Evolutionary conservation across 1,140 invertebrate genomes (phyloP).

Genomic region (Gryllus bimaculatus): DNA sequence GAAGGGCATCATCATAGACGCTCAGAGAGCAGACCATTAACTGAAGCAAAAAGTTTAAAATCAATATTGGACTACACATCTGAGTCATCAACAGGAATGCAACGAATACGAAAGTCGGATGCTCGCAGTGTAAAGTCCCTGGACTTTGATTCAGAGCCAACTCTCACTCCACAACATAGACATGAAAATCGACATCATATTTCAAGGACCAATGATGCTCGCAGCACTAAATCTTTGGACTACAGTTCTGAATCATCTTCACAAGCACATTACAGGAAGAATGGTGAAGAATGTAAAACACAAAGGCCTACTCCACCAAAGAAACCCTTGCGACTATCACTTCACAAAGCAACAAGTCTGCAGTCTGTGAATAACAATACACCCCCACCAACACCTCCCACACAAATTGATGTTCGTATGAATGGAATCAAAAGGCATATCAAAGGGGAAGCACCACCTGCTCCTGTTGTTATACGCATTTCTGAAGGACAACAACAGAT

Average conservation of each 20-base stretch:
- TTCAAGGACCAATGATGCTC: conserved; percentile 1
- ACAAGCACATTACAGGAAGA: not conserved
- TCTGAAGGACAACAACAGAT: conserved; percentile 9
- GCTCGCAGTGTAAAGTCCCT: conserved; percentile 51
- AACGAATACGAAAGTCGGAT: conserved; percentile 34
- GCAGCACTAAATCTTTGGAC: conserved; percentile 31
- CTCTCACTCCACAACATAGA: not conserved
- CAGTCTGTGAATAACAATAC: conserved; percentile 50
- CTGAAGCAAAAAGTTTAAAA: conserved; percentile 10
- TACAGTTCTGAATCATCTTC: conserved; percentile 44
- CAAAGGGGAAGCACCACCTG: conserved; percentile 40
- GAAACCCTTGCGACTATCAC: conserved; percentile 68
- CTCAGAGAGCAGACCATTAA: not conserved
- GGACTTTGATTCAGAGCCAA: conserved; percentile 52
- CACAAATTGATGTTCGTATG: conserved; percentile 27
- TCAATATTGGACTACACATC: conserved; percentile 40
- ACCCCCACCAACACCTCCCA: conserved; percentile 28
- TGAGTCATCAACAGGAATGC: conserved; percentile 45
- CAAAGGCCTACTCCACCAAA: conserved; percentile 70
- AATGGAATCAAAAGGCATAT: conserved; percentile 45
- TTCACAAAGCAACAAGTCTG: conserved; percentile 70
- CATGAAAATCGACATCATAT: conserved; percentile 8
- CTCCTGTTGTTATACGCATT: conserved; percentile 20
- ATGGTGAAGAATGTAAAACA: not conserved
- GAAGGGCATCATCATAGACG: conserved; percentile 10